Base-by-base conservation (phyloP, 2,797 vertebrate genomes). In the Chelon auratus region DNA sequence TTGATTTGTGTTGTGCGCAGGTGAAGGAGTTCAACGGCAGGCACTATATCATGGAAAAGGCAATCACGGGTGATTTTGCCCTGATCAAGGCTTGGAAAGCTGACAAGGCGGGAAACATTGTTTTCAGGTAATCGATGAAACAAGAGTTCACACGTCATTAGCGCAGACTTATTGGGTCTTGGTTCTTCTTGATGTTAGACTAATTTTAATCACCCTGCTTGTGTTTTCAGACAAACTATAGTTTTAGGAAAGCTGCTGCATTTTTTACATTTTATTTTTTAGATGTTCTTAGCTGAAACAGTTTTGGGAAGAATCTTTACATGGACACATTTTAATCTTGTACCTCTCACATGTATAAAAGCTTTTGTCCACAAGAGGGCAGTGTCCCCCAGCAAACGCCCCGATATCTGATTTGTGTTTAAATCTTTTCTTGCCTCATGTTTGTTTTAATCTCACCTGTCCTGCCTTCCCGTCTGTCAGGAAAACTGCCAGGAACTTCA, bases 41-140 rank as follows among this genome's bases (percentile, higher is more conserved):
- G 15, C 92, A 97, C 72, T 99, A 95, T 88, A 94, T 99, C 87
- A 93, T 99, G 95, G 98, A 99, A 88, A 94, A 95, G 72, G 95
- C 97, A 0, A 99, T 99, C 82, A 97, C 95, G 0, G 97, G 97
- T 62, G 97, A 99, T 91, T 99, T 96, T 86, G 97, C 98, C 2
- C 89, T 99, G 70, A 84, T 99, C 69, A 99, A 99, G 81, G 98
- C 97, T 9, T 99, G 97, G 98, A 99, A 97, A 79, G 97, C 97
- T 0, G 97, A 99, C 89, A 94, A 86, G 77, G 96, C 96, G 13
- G 98, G 98, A 80, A 99, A 99, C 36, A 80, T 99, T 9, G 91
- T 99, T 82, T 99, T 99, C 95, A 97, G 97, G 98, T 99, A 93
- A 60, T 4, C 39, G 5, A 33, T 61, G 0, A 58, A 33, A 15